These are phyloP conservation scores for Stigmatopora argus DNA, from an alignment of 2,113 vertebrate species.

Conservation along the genomic window DNA sequence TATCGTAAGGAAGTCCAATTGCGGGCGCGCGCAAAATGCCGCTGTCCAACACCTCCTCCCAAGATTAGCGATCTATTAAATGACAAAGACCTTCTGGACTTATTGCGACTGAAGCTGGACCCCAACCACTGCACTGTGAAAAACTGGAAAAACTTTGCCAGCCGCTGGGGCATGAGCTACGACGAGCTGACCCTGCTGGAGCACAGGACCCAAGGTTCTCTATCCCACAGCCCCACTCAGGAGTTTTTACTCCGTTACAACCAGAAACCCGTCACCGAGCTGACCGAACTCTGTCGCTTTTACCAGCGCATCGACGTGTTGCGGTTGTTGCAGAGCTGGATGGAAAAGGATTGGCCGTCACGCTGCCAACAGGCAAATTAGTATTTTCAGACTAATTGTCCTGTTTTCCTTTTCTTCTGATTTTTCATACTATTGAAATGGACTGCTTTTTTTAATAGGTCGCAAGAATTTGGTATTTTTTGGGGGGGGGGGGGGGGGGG, in stretches of 20 bases:
- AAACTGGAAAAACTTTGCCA: conserved; percentile 99
- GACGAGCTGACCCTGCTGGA: conserved; percentile 93
- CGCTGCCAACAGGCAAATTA: conserved; percentile 73
- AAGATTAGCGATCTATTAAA: conserved; percentile 95
- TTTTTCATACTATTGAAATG: neutral
- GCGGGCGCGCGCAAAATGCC: conserved; percentile 63
- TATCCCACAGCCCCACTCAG: conserved; percentile 83
- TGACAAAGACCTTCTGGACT: conserved; percentile 90
- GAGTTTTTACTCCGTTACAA: conserved; percentile 91
- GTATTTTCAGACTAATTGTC: conserved; percentile 9
- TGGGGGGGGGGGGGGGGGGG: neutral
- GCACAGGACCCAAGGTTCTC: conserved; percentile 80
- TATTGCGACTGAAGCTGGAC: conserved; percentile 88
- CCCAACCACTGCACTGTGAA: conserved; percentile 92
- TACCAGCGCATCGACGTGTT: conserved; percentile 93
- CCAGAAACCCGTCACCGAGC: conserved; percentile 87
- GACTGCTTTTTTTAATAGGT: neutral
- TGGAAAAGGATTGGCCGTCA: conserved; percentile 91
- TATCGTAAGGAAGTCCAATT: conserved; percentile 62
- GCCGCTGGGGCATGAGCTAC: conserved; percentile 97
- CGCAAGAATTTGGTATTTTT: neutral
- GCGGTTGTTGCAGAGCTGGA: conserved; percentile 85
- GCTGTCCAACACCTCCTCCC: conserved; percentile 74
- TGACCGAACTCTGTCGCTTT: conserved; percentile 87
- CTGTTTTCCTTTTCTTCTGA: neutral